Conservation (phyloP, 2,797 vertebrate species). For the Rachycentron canadum region DNA sequence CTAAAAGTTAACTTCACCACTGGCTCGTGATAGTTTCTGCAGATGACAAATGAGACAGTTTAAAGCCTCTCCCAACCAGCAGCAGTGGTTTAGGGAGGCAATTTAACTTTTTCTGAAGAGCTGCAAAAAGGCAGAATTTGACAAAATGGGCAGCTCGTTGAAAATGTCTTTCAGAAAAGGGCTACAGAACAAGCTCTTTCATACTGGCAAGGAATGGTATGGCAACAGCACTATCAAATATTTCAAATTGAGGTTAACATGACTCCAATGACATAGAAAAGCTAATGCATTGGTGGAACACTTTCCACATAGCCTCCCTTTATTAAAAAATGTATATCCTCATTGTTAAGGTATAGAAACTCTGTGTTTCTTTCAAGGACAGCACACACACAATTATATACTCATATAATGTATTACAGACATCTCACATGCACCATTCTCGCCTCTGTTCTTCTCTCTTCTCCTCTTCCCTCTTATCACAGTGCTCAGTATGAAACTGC, state of each 20-base stretch:
- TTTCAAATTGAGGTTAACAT: neutral
- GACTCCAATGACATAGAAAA: neutral
- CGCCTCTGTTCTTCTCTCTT: conserved; percentile 29
- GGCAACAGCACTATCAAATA: neutral
- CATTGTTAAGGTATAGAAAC: conserved; percentile 27
- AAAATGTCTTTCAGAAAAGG: neutral
- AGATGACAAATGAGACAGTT: conserved; percentile 25
- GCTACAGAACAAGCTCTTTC: neutral
- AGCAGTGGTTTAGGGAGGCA: neutral
- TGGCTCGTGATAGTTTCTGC: conserved; percentile 4
- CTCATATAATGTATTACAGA: conserved; percentile 14
- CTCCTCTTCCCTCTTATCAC: conserved; percentile 51
- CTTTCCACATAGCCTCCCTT: neutral
- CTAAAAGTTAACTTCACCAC: conserved; percentile 6
- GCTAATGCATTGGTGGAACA: neutral
- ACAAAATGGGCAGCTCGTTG: neutral
- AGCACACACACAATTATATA: conserved; percentile 17
- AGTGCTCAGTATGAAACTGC: conserved; percentile 33
- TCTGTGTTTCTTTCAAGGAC: conserved; percentile 52
- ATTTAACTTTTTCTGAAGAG: conserved; percentile 20
- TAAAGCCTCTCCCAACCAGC: conserved; percentile 1
- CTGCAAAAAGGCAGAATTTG: neutral
- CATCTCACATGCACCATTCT: conserved; percentile 13
- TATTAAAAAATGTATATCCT: conserved; percentile 13
- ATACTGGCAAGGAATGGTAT: neutral